Base-by-base conservation (phyloP, 2,113 vertebrate genomes). In the Hiodon tergisus region DNA sequence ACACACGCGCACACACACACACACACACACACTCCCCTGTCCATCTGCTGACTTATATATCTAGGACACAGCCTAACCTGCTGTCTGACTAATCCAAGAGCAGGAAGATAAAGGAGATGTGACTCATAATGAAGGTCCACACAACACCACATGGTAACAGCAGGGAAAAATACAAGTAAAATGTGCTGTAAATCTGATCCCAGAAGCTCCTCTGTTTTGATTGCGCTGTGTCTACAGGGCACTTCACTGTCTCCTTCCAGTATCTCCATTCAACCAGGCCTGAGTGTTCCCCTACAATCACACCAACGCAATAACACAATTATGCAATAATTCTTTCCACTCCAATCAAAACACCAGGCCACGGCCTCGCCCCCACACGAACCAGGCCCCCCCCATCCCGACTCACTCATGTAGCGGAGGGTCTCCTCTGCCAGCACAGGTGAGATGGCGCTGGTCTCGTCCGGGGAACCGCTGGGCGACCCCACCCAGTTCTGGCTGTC, bases 401-500 rank as follows among this genome's bases (percentile, higher is more conserved):
- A 92, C 95, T 92, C 81, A 98, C 97, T 96, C 94, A 95, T 95
- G 89, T 98, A 98, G 87, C 54, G 93, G 85, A 98, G 94, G 7
- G 95, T 92, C 77, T 98, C 94, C 80, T 97, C 92, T 0, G 93
- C 91, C 80, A 82, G 86, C 81, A 93, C 72, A 2, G 95, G 90
- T 68, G 96, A 92, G 78, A 95, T 80, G 66, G 83, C 52, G 17
- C 83, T 84, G 3, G 87, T 83, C 72, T 84, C 91, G 3, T 90
- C 91, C 0, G 78, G 91, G 2, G 90, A 88, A 59, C 81, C 62
- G 68, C 81, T 79, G 0, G 90, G 82, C 9, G 95, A 88, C 8
- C 86, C 89, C n/a, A 87, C 78, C 94, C 96, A 98, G 80, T 94
- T 94, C 83, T 94, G 91, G 72, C 93, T 94, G 83, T 97, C 94